Percentiles rank a stretch among this genome's conserved stretches.
Evolutionary conservation across 2,113 vertebrate species (phyloP).

Genomic region (Manacus vitellinus): DNA sequence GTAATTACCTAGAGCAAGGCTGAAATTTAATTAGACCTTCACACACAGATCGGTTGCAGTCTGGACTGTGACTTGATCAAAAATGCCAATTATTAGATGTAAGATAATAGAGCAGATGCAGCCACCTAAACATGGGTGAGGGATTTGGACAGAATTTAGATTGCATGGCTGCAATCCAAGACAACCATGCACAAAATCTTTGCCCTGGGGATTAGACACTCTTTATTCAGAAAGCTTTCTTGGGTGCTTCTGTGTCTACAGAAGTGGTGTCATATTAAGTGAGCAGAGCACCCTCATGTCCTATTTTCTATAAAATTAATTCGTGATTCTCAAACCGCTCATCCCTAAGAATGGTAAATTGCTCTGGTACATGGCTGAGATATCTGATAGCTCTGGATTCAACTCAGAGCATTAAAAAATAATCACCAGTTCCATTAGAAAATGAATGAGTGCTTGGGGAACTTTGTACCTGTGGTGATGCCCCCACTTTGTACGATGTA

Average conservation of each 20-base stretch:
- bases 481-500: background rate
- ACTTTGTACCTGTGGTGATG: background rate
- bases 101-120: background rate
- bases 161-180: background rate
- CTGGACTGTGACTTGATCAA: background rate
- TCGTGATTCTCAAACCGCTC: background rate
- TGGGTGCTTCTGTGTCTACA: background rate
- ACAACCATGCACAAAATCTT: background rate
- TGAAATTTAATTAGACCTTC: background rate
- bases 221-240: background rate
- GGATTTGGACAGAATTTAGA: background rate
- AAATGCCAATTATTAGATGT: background rate
- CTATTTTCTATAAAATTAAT: background rate
- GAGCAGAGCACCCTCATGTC: background rate
- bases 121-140: background rate
- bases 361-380: background rate
- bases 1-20: background rate
- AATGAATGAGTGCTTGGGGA: background rate
- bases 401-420: background rate
- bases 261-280: background rate
- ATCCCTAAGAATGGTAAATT: background rate
- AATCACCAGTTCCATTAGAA: background rate
- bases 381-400: background rate
- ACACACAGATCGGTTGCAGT: background rate
- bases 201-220: background rate